phyloP scores from a whole-genome alignment of 2,797 vertebrate species.

The Carcharodon carcharias region DNA sequence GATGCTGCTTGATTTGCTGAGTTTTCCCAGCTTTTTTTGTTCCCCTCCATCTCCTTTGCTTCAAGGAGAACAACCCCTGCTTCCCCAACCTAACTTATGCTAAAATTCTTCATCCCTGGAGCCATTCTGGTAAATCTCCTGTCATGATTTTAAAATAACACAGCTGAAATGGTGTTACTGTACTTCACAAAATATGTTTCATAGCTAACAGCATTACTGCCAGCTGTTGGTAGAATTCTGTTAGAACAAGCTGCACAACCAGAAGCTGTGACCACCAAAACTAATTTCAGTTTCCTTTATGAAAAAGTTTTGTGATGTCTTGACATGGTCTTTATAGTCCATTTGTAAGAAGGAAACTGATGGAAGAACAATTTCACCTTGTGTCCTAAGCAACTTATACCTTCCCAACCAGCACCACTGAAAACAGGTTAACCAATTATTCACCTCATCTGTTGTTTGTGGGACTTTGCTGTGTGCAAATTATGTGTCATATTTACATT shows the following conservation, averaged over 20 bases:
- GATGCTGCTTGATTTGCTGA: too few relatives aligned
- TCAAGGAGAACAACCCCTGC: not conserved
- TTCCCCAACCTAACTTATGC: not conserved
- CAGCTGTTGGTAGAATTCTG: not conserved
- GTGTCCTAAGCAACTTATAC: not conserved
- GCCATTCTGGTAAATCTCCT: not conserved
- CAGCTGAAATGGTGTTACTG: not conserved
- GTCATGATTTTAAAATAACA: not conserved
- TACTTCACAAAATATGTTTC: not conserved
- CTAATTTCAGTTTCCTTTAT: not conserved
- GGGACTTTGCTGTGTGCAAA: not conserved
- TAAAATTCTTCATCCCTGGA: not conserved
- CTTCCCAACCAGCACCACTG: not conserved
- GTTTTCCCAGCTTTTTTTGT: too few relatives aligned
- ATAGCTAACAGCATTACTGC: not conserved
- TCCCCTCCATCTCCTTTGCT: not conserved
- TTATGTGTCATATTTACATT: not conserved
- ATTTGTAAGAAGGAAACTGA: not conserved
- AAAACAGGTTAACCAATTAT: not conserved
- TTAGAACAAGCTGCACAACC: not conserved
- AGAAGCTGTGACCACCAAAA: not conserved
- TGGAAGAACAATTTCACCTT: not conserved
- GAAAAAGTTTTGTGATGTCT: too few relatives aligned
- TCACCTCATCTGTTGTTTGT: not conserved
- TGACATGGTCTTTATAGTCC: not conserved